A percentile compares a stretch with the other conserved stretches of the same genome.
These are phyloP conservation scores for Eptesicus fuscus DNA, from an alignment of 2,113 vertebrate genomes.

Conservation along the genomic window DNA sequence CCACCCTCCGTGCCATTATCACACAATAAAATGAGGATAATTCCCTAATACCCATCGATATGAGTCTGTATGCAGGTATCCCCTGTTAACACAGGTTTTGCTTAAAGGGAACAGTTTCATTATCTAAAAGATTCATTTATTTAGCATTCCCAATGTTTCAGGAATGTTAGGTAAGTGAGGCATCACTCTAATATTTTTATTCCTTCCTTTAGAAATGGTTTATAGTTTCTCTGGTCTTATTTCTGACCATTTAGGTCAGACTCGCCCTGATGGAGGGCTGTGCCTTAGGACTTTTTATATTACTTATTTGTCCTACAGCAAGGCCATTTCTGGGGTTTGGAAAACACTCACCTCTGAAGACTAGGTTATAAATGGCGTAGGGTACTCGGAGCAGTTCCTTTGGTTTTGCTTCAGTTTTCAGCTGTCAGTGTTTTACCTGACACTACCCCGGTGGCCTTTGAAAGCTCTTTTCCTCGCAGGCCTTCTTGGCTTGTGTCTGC, in stretches of 20 bases:
- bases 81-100: not conserved
- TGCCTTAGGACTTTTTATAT: not conserved
- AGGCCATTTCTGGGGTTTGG: not conserved
- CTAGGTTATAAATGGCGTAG: not conserved
- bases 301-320: not conserved
- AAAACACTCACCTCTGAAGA: not conserved
- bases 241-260: not conserved
- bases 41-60: not conserved
- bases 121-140: not conserved
- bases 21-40: not conserved
- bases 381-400: not conserved
- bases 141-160: not conserved
- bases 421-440: not conserved
- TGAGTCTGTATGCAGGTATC: not conserved
- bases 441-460: not conserved
- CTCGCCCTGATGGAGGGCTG: not conserved
- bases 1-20: not conserved
- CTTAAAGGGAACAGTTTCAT: not conserved
- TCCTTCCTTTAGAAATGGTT: not conserved
- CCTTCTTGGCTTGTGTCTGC: not conserved
- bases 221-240: not conserved
- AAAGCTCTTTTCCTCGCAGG: not conserved
- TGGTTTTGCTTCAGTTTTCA: slow-evolving; percentile 17
- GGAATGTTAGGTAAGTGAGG: not conserved
- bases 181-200: not conserved